Base-by-base conservation (phyloP, 2,113 vertebrate species). In the Phaethornis superciliosus region DNA sequence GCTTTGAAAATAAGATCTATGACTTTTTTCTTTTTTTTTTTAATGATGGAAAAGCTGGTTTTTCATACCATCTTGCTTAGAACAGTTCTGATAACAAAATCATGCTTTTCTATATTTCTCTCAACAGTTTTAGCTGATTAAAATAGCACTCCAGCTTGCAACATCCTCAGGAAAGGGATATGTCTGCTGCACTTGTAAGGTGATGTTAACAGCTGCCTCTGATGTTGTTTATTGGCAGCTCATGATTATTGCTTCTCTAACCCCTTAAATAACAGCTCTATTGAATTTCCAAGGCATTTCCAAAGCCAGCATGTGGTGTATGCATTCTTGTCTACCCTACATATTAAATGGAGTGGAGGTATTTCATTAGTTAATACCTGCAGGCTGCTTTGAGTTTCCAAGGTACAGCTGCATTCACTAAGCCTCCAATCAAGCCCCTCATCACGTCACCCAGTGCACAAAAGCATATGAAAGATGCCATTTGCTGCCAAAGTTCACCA, bases 51-150 rank as follows among this genome's bases (percentile, higher is more conserved):
- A 88, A 65, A 82, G 16, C 24, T 85, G 46, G 33, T 62, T 88
- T 95, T 89, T 89, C 37, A 59, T 71, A 81, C 44, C 33, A 76
- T 27, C 44, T 85, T 85, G 18, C 44, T 91, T 85, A 82, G 58
- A 95, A 71, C 44, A 64, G 68, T 63, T 96, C 91, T 88, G 69
- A 71, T 89, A 87, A 75, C 20, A 78, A 94, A 94, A 71, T 67
- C 28, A 6, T 81, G 20, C 8, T 21, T 47, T 47, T 47, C 46
- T 47, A 47, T 21, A 24, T 42, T 86, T 93, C 72, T 62, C 69
- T 85, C 44, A 74, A 44, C 76, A 80, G 87, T 85, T 92, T 85
- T 18, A 88, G 21, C 35, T 91, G 76, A 89, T 89, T 91, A 90
- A 90, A 91, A 78, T 75, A 90, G 44, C 82, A 81, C 81, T 93